Base-by-base conservation (phyloP, 2,113 vertebrate genomes). In the Oryzias woworae region DNA sequence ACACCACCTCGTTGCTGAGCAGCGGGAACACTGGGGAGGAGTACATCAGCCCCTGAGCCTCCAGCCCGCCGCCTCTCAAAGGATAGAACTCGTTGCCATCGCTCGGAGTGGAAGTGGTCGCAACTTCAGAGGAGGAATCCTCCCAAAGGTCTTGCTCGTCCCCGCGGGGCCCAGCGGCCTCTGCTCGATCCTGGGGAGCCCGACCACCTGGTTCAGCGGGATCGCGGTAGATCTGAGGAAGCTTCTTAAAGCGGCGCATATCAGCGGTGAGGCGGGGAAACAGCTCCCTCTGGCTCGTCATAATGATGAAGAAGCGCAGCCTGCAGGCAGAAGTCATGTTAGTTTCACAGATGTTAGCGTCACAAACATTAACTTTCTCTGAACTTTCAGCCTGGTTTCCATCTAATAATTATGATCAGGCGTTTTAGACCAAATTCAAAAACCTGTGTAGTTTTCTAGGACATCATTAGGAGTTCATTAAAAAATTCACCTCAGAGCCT, bases 221-320 rank as follows among this genome's bases (percentile, higher is more conserved):
- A n/a, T 97, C 97, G 3, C 94, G 91, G 84, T 94, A 91, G 69
- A 96, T 86, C 78, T 92, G 94, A 0, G 96, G 93, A 10, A 97
- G 92, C 85, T 98, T 98, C 86, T 94, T 95, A 74, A 99, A 96
- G 52, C 97, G 95, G 0, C 94, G 91, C 94, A 98, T 94, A 69
- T 99, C 97, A 0, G 94, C 95, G 0, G 96, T 98, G 66, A 99
- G 94, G 51, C 95, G 93, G 0, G 97, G 97, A 51, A 99, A 99
- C 6, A 98, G 92, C 81, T 98, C 96, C 58, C 96, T 92, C 85
- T 98, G 96, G 85, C 96, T 99, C 0, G 97, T 98, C 93, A 98
- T 98, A 82, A 98, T 94, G 78, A 99, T 94, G 0, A 95, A 98
- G 88, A 95, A 99, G 49, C 90, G 92, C 10, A 99, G 78, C 86